These are phyloP conservation scores for Brenthis ino DNA, from an alignment of 2,888 invertebrate species.

Conservation along the genomic window DNA sequence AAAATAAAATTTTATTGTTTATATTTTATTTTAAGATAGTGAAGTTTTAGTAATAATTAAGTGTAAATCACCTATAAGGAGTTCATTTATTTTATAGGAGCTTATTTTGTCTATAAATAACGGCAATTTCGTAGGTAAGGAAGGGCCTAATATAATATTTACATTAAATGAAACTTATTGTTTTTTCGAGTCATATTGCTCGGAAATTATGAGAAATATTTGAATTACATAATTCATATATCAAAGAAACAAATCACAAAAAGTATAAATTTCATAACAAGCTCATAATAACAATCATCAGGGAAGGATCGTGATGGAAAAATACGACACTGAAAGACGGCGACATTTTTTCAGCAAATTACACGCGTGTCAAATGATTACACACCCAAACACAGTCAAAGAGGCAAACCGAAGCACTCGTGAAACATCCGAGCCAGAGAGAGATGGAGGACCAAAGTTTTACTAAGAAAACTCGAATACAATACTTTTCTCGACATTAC, in stretches of 20 bases:
- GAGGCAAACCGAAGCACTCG: slow-evolving; percentile 80
- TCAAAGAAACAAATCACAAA: slow-evolving; percentile 36
- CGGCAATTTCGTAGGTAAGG: too few species aligned
- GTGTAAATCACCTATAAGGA: too few species aligned
- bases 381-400: slow-evolving; percentile 80
- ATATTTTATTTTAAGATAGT: too few species aligned
- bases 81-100: too few species aligned
- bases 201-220: slow-evolving; percentile 1
- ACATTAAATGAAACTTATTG: too few species aligned
- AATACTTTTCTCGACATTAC: not conserved
- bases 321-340: slow-evolving; percentile 52
- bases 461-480: slow-evolving; percentile 58
- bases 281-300: slow-evolving; percentile 61
- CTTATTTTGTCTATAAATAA: too few species aligned
- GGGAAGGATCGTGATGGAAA: slow-evolving; percentile 57
- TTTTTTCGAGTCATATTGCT: too few species aligned
- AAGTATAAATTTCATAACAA: slow-evolving; percentile 39
- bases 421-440: slow-evolving; percentile 71
- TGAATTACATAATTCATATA: slow-evolving; percentile 32
- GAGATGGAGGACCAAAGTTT: slow-evolving; percentile 52
- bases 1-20: too few species aligned
- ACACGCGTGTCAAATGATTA: slow-evolving; percentile 78
- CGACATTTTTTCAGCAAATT: slow-evolving; percentile 78
- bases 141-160: too few species aligned
- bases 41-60: too few species aligned